Percentiles rank a stretch among this genome's conserved stretches.
These are phyloP conservation scores for Rhimphoctona megacephalus DNA, from an alignment of 2,888 invertebrate species.

Conservation along the genomic window DNA sequence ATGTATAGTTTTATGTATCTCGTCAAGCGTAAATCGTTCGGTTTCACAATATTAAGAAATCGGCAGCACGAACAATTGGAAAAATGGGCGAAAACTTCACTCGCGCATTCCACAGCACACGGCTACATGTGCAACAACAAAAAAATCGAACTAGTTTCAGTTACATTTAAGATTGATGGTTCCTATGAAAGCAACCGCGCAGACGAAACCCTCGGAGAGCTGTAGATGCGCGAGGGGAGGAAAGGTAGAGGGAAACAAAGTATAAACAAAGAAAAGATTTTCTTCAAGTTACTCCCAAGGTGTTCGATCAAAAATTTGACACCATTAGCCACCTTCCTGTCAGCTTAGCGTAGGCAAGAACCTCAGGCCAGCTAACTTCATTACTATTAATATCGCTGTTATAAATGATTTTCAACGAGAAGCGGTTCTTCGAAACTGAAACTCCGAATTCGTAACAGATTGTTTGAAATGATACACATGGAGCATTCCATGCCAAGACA, in stretches of 20 bases:
- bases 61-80: background rate
- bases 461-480: background rate
- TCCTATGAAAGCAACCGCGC: slow-evolving; percentile 8
- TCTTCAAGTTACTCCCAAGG: background rate
- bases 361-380: background rate
- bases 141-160: slow-evolving; percentile 61
- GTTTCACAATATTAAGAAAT: background rate
- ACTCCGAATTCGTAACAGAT: slow-evolving; percentile 12
- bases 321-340: background rate
- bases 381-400: background rate
- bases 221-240: background rate
- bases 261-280: background rate
- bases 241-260: background rate
- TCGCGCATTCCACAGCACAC: slow-evolving; percentile 31
- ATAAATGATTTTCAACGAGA: background rate
- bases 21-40: background rate
- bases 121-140: slow-evolving; percentile 5
- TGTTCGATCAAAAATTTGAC: slow-evolving; percentile 5
- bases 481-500: too few relatives aligned
- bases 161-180: slow-evolving; percentile 65
- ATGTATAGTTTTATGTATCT: background rate
- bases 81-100: background rate
- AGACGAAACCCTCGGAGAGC: background rate
- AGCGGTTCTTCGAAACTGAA: background rate
- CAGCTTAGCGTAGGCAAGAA: background rate